A percentile compares a stretch with the other conserved stretches of the same genome.
phyloP scores from a whole-genome alignment of 2,113 vertebrate species.

The Dasyurus viverrinus region DNA sequence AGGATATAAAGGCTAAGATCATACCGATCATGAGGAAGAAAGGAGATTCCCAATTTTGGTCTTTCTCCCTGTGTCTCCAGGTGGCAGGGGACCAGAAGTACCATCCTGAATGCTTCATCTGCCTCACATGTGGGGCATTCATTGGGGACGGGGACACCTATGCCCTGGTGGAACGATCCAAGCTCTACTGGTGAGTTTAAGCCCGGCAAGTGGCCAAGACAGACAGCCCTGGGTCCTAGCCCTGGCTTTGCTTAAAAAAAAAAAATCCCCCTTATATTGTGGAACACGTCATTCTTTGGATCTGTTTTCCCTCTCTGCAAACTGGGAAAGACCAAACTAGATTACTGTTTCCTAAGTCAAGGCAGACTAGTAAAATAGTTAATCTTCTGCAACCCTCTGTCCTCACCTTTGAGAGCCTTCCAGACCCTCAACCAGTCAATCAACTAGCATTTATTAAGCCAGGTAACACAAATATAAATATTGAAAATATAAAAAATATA shows the following conservation, averaged over 20 bases:
- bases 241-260: background rate
- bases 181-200: slow-evolving; percentile 94
- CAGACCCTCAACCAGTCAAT: background rate
- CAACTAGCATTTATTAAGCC: background rate
- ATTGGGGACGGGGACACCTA: slow-evolving; percentile 99
- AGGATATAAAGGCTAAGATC: background rate
- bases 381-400: background rate
- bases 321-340: background rate
- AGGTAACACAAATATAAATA: background rate
- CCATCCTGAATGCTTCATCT: slow-evolving; percentile 98
- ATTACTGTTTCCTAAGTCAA: background rate
- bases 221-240: background rate
- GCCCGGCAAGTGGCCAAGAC: background rate
- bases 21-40: background rate
- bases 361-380: background rate
- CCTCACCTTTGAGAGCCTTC: background rate
- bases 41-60: background rate
- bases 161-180: slow-evolving; percentile 96
- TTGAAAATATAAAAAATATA: too few relatives aligned
- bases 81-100: slow-evolving; percentile 98
- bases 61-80: slow-evolving; percentile 72
- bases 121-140: slow-evolving; percentile 92
- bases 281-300: background rate
- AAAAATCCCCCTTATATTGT: background rate
- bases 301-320: background rate